Base-by-base conservation (phyloP, 2,113 vertebrate genomes). In the Hippolais icterina region DNA sequence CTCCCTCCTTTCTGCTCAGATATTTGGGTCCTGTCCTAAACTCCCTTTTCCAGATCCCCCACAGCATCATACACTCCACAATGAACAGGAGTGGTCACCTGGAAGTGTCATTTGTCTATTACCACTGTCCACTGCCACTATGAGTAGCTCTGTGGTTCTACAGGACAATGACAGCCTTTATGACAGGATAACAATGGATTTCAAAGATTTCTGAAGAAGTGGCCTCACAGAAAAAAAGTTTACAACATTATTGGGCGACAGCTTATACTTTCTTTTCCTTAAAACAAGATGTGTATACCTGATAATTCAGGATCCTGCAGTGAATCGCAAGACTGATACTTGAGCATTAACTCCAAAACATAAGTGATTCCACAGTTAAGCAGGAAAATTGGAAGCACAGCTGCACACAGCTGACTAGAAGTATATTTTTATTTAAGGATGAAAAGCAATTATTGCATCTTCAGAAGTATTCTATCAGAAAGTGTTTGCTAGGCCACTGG, bases 11-110 rank as follows among this genome's bases (percentile, higher is more conserved):
- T 41, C 33, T 52, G 27, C 29, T 72, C 35, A 76, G 72, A 28
- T 27, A 49, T 39, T 68, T 75, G 52, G 37, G 28, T 79, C 18
- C 37, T 59, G 27, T 69, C 50, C 41, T 49, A 64, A 37, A 24
- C 19, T 33, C 21, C 59, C 13, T 63, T 14, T 59, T 61, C 41
- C 65, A 68, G 14, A 27, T 5, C 12, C 29, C 35, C 35, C 56
- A 31, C 5, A 44, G 66, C 29, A 83, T 27, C 54, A 41, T 5
- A 29, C 0, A 0, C 33, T 11, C 15, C 16, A 83, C 15, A 77
- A 46, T 0, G 0, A 74, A 63, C 19, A 37, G 50, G 11, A 70
- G 29, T 11, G 8, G 42, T 11, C 52, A 42, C 1, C 41, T n/a
- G 33, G 13, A 82, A 60, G 49, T 59, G 33, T 9, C 21, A 15